Evolutionary conservation across 2,888 invertebrate genomes (phyloP), one percentile per base, ranked within the genome.

Genomic region (Lypha dubia): DNA sequence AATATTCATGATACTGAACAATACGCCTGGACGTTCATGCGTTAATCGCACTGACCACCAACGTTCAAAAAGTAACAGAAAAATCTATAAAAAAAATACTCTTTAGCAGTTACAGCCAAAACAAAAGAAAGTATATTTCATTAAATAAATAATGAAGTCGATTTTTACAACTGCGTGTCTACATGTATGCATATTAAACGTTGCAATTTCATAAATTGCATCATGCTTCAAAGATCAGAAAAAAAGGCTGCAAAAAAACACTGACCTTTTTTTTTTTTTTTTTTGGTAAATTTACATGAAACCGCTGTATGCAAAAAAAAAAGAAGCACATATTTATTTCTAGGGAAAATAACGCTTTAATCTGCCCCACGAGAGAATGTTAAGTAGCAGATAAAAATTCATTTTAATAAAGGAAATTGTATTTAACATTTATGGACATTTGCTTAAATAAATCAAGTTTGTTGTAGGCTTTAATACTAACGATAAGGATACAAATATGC

Each of bases 81-180:
- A 28, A 28, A 28, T 28, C 2, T 28, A 4, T 28, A 28, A 28
- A 28, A 53, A 44, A 65, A 58, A 73, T 58, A 41, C 17, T 17
- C 46, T n/a, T n/a, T 17, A 49, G 49, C 24, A 58, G 49, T 35
- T 35, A 35, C 41, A 49, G 46, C 49, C 15, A 62, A 49, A 71
- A 20, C 32, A 41, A 51, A n/a, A 70, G 58, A 63, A 53, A 20
- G 22, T 53, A 53, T 73, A 79, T 77, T 83, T 79, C 68, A 79
- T 84, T 84, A 84, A 84, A 84, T 84, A 84, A 79, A 79, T 84
- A 84, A 84, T 84, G 83, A 84, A 84, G 83, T 84, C 71, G 79
- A 84, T 71, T 84, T 74, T 79, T 67, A 53, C 70, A 58, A 71
- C 75, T 44, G 67, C 75, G 56, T 53, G 67, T 70, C 56, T 70